Conservation (phyloP, 1,140 invertebrate genomes). For the Harpegnathos saltator region DNA sequence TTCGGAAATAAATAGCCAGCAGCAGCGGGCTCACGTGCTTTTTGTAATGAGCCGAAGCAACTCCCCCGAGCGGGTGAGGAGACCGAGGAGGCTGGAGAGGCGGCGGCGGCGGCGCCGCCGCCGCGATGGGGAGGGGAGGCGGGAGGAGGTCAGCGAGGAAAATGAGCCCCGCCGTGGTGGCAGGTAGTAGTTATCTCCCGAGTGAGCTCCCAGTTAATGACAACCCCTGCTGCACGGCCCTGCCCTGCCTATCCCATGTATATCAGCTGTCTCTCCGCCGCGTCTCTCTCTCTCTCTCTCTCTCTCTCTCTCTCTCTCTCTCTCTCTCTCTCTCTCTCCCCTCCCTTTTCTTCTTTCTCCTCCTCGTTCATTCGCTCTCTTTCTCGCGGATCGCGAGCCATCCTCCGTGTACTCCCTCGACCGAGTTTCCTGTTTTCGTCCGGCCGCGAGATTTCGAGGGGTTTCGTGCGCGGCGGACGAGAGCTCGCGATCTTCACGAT, state of each 20-base stretch:
- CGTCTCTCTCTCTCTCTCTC: not conserved
- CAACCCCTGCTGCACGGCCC: conserved; percentile 81
- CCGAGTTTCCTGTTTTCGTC: conserved; percentile 38
- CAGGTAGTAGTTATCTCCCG: conserved; percentile 85
- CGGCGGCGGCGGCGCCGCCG: conserved; percentile 10
- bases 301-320: too few species aligned
- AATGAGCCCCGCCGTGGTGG: conserved; percentile 83
- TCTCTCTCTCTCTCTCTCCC: conserved; percentile 45
- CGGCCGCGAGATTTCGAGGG: conserved; percentile 33
- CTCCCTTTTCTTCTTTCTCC: not conserved
- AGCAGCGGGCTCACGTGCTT: conserved; percentile 77
- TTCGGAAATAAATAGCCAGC: conserved; percentile 78
- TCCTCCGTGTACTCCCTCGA: conserved; percentile 8
- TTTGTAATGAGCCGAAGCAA: conserved; percentile 79
- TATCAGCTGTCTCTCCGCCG: conserved; percentile 73
- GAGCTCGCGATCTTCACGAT: not conserved
- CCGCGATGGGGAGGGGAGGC: conserved; percentile 21
- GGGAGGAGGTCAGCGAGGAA: conserved; percentile 76
- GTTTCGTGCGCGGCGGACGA: conserved; percentile 14
- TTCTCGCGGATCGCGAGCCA: too few species aligned
- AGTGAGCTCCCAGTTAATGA: conserved; percentile 86
- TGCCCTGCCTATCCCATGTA: conserved; percentile 71
- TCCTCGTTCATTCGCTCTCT: too few species aligned
- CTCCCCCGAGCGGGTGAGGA: conserved; percentile 61
- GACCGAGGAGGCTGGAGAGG: conserved; percentile 19